Percentiles rank a stretch among this genome's conserved stretches.
These are phyloP conservation scores for Mionectes macconnelli DNA, from an alignment of 2,113 vertebrate species.

Conservation along the genomic window DNA sequence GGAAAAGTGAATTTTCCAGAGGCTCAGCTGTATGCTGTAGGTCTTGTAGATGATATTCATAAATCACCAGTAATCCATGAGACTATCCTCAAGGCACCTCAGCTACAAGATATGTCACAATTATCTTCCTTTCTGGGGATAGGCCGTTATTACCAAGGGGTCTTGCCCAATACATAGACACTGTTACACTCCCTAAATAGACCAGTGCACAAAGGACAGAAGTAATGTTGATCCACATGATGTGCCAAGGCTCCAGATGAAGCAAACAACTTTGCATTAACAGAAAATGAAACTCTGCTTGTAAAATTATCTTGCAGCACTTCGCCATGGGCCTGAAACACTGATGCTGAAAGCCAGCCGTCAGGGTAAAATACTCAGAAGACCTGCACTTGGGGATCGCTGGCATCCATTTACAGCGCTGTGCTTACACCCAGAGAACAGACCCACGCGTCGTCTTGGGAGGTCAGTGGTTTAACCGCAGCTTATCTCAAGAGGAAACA, in stretches of 20 bases:
- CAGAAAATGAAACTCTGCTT: slow-evolving; percentile 1
- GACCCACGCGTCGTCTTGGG: not conserved
- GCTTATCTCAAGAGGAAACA: slow-evolving; percentile 52
- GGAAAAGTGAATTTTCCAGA: slow-evolving; percentile 7
- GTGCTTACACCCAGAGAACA: not conserved
- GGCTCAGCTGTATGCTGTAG: not conserved
- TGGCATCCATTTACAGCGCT: not conserved
- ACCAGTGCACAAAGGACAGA: slow-evolving; percentile 40
- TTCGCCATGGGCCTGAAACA: not conserved
- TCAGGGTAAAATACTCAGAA: not conserved
- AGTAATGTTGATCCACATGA: slow-evolving; percentile 2
- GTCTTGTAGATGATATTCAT: not conserved
- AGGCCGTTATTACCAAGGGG: slow-evolving; percentile 51
- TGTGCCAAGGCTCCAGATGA: slow-evolving; percentile 36
- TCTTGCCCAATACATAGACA: slow-evolving; percentile 36
- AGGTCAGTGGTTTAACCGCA: slow-evolving; percentile 39
- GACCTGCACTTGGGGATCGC: not conserved
- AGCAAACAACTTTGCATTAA: slow-evolving; percentile 31
- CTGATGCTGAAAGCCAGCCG: not conserved
- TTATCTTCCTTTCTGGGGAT: slow-evolving; percentile 49
- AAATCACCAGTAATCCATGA: slow-evolving; percentile 2
- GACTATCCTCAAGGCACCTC: slow-evolving; percentile 32
- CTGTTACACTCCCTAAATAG: slow-evolving; percentile 53
- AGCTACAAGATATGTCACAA: slow-evolving; percentile 57
- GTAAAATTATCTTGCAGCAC: slow-evolving; percentile 10